Evolutionary conservation across 2,113 vertebrate genomes (phyloP).

Genomic region (Callipepla californica): DNA sequence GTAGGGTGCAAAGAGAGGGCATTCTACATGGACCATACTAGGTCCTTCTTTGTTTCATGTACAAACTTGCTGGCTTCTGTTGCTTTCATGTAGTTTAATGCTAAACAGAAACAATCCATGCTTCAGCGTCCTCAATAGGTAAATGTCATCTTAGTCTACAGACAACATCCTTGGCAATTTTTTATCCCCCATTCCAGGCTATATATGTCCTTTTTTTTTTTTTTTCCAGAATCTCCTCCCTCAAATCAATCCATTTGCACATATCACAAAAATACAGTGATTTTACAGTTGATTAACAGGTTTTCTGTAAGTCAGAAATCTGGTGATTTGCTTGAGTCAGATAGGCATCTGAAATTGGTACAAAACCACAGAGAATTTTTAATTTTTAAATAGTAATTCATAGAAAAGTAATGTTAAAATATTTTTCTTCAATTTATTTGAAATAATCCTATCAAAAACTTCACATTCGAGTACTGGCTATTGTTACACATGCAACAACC

Average conservation of each 20-base stretch:
- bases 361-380: not conserved
- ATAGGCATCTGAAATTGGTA: not conserved
- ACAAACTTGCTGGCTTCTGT: not conserved
- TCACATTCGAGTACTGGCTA: not conserved
- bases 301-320: not conserved
- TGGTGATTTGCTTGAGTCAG: not conserved
- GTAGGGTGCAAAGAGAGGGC: not conserved
- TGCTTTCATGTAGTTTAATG: not conserved
- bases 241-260: not conserved
- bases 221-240: not conserved
- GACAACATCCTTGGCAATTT: not conserved
- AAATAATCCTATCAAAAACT: not conserved
- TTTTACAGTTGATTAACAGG: not conserved
- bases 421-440: accelerated
- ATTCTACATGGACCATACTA: not conserved
- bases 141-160: not conserved
- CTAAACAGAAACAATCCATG: not conserved
- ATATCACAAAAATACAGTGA: not conserved
- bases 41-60: not conserved
- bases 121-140: not conserved
- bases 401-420: not conserved
- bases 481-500: not conserved
- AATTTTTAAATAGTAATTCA: not conserved
- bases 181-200: not conserved
- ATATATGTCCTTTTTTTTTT: not conserved